Conservation (phyloP, 2,113 vertebrate species). For the Oryctolagus cuniculus region DNA sequence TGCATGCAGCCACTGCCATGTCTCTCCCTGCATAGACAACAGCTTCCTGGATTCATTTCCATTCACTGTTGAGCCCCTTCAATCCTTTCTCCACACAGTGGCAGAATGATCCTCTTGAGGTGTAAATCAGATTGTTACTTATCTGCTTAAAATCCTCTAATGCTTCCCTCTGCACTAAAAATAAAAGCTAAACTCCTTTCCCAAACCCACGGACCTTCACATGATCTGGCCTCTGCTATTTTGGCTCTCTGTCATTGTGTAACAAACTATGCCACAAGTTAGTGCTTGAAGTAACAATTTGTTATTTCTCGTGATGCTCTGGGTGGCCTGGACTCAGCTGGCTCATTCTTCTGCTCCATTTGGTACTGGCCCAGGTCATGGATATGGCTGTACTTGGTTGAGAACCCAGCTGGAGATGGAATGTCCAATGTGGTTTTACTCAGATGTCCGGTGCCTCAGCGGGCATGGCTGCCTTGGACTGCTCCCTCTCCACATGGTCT, state of each 20-base stretch:
- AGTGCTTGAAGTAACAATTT: not conserved
- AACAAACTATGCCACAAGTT: not conserved
- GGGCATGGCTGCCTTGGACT: not conserved
- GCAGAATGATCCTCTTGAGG: not conserved
- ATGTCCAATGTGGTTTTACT: not conserved
- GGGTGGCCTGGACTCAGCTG: constrained; percentile 27
- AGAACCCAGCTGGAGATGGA: not conserved
- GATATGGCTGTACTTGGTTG: not conserved
- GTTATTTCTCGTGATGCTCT: not conserved
- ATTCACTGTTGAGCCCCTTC: not conserved
- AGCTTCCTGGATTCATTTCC: not conserved
- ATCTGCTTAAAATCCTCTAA: constrained; percentile 38
- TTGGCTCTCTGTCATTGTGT: not conserved
- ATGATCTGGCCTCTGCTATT: not conserved
- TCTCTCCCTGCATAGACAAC: not conserved
- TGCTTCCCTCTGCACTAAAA: constrained; percentile 36
- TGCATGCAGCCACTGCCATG: not conserved
- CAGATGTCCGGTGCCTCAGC: not conserved
- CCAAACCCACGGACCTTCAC: not conserved
- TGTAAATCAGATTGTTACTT: not conserved
- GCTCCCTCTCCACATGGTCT: not conserved
- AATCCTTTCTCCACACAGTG: not conserved
- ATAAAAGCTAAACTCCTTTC: constrained; percentile 8
- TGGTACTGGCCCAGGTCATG: not conserved
- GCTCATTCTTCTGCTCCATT: constrained; percentile 42